Percentiles rank a stretch among this genome's conserved stretches.
Evolutionary conservation across 2,797 vertebrate species (phyloP).

Genomic region (Lindbergichthys nudifrons): DNA sequence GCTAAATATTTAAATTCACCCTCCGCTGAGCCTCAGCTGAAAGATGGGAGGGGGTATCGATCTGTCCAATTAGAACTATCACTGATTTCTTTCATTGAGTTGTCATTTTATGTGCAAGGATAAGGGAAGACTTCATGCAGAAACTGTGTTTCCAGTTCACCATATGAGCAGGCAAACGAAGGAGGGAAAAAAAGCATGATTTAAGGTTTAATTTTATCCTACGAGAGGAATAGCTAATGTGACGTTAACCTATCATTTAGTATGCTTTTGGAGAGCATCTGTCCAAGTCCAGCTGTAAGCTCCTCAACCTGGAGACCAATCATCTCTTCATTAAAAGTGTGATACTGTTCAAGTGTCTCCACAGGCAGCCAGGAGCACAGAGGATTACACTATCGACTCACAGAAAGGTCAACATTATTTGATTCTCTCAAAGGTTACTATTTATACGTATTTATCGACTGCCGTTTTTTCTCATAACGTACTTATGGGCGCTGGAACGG

Average conservation of each 20-base stretch:
- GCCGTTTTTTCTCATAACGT: constrained; percentile 63
- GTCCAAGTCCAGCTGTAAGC: constrained; percentile 69
- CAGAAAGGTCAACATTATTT: constrained; percentile 79
- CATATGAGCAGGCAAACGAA: constrained; percentile 20
- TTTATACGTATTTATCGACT: constrained; percentile 76
- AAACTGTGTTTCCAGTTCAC: constrained; percentile 11
- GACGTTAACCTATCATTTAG: constrained; percentile 77
- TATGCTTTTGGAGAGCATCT: constrained; percentile 70
- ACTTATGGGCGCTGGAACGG: constrained; percentile 5
- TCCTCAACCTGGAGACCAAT: constrained; percentile 65
- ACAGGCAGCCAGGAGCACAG: constrained; percentile 55
- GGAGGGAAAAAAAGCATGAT: not conserved
- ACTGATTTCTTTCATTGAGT: constrained; percentile 22
- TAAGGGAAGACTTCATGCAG: not conserved
- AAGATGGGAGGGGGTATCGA: constrained; percentile 7
- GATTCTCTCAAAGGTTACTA: constrained; percentile 80
- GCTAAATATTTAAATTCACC: constrained; percentile 48
- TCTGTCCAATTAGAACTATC: constrained; percentile 22
- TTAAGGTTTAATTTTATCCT: constrained; percentile 34
- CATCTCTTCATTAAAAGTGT: constrained; percentile 76
- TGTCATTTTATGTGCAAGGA: not conserved
- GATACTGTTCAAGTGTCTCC: constrained; percentile 64
- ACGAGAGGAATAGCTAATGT: constrained; percentile 51
- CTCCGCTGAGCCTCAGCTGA: constrained; percentile 6
- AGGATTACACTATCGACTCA: constrained; percentile 71